phyloP scores from a whole-genome alignment of 1,140 invertebrate genomes.

The Drosophila malerkotliana region DNA sequence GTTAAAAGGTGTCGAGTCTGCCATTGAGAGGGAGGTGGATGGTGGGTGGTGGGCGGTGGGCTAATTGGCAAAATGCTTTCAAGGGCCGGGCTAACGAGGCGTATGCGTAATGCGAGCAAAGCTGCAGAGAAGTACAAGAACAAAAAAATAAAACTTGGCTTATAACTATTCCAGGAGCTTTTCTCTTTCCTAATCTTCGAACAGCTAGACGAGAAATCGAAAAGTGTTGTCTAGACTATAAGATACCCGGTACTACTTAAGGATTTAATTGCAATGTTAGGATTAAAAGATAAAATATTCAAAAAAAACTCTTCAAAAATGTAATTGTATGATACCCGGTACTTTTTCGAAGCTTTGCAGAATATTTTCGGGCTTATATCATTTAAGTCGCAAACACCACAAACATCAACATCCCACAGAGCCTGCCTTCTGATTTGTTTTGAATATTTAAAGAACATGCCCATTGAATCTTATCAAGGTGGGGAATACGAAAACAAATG shows the following conservation, averaged over 20 bases:
- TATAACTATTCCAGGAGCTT: conserved; percentile 15
- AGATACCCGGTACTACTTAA: too few relatives aligned
- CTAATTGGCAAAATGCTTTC: conserved; percentile 67
- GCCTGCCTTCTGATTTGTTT: conserved; percentile 39
- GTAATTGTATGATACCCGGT: too few relatives aligned
- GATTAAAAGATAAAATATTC: too few relatives aligned
- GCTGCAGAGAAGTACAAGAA: background rate
- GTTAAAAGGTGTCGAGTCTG: conserved; percentile 48
- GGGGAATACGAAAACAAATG: background rate
- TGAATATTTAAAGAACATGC: conserved; percentile 13
- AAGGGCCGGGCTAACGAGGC: conserved; percentile 41
- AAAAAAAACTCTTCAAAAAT: too few relatives aligned
- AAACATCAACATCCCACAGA: too few relatives aligned
- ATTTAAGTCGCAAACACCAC: conserved; percentile 1
- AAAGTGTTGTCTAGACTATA: too few relatives aligned
- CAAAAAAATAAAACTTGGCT: conserved; percentile 18
- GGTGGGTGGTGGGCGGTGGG: background rate
- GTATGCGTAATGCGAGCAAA: conserved; percentile 52
- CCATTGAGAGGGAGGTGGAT: background rate
- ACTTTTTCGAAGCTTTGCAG: too few relatives aligned
- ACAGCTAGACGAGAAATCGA: background rate
- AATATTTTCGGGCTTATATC: background rate
- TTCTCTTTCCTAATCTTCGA: conserved; percentile 41
- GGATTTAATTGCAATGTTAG: too few relatives aligned
- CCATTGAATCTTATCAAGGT: background rate